Base-by-base conservation (phyloP, 2,888 invertebrate species). In the Lissocephala sabroskyi region DNA sequence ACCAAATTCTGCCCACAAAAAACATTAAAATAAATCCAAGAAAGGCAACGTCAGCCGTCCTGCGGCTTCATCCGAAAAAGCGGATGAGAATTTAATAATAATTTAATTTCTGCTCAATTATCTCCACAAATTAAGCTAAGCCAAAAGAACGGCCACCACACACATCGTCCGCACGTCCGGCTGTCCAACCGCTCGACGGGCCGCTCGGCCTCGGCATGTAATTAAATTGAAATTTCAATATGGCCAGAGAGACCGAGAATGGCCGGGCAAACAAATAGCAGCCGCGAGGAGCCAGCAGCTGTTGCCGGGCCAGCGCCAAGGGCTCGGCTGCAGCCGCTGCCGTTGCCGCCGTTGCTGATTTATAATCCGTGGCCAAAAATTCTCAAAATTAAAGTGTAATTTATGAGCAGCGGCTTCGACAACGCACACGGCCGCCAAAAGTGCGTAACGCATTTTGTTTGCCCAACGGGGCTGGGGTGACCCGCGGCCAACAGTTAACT, bases 351-450 rank as follows among this genome's bases (percentile, higher is more conserved):
- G 58, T 47, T 62, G 65, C 67, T 82, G 80, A 82, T 82, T 81
- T 81, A 81, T 82, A 79, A 80, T 73, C 81, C 79, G 75, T 80
- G 68, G 79, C 81, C 78, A 70, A 74, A 68, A 82, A 81, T 80
- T 79, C 66, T 68, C 65, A 79, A 81, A 80, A 79, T 79, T 81
- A 80, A 78, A 80, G 67, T 71, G 73, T 71, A 81, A 81, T 82
- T 82, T 82, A 81, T 80, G 78, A 65, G 70, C 66, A 68, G 60
- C 10, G 61, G 59, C n/a, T n/a, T 7, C 33, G 11, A 14, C 10
- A 16, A 35, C 16, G 17, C 23, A 10, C 37, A 18, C 19, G 37
- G 37, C 37, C n/a, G 37, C 17, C 37, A 37, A 37, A 61, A 70
- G 71, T 71, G 66, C 73, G 73, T 68, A 71, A 58, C 59, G 57